Evolutionary conservation across 2,888 invertebrate genomes (phyloP).

Genomic region (Galeopsomyia nigrocyanea): DNA sequence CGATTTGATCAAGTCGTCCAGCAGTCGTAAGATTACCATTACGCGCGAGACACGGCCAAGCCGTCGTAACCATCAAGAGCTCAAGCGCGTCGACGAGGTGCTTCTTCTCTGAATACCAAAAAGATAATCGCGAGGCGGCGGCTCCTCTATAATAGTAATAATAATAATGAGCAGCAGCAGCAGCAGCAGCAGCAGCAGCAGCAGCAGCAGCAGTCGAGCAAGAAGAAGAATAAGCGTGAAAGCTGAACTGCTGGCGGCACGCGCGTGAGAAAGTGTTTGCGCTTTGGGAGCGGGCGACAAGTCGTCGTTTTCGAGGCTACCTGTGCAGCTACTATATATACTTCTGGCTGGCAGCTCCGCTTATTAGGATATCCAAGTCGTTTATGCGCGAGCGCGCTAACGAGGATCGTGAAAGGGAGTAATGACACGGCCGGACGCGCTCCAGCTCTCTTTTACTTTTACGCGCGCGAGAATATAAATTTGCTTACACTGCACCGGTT

Average conservation of each 20-base stretch:
- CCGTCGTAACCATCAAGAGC: slow-evolving; percentile 40
- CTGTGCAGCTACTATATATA: slow-evolving; percentile 16
- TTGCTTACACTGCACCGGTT: slow-evolving; percentile 62
- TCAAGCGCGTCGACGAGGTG: slow-evolving; percentile 11
- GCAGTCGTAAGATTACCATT: too few species aligned
- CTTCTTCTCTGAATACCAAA: slow-evolving; percentile 37
- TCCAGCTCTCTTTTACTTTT: slow-evolving; percentile 38
- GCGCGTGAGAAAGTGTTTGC: slow-evolving; percentile 20
- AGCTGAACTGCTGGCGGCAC: not conserved
- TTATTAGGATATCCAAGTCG: slow-evolving; percentile 55
- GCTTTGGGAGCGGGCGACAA: slow-evolving; percentile 14
- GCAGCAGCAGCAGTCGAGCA: too few species aligned
- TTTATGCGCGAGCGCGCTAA: slow-evolving; percentile 56
- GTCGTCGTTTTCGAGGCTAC: slow-evolving; percentile 40
- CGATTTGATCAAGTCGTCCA: not conserved
- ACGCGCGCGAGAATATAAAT: slow-evolving; percentile 57
- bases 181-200: not conserved
- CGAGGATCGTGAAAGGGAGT: slow-evolving; percentile 64
- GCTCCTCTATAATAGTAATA: slow-evolving; percentile 11
- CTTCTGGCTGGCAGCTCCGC: slow-evolving; percentile 32
- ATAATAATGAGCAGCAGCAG: not conserved
- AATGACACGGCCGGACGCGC: slow-evolving; percentile 64
- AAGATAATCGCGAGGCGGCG: slow-evolving; percentile 18
- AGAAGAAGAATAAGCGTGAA: not conserved
- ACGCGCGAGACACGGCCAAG: slow-evolving; percentile 1